Conservation (phyloP, 2,888 invertebrate species). For the Petrolisthes manimaculis region DNA sequence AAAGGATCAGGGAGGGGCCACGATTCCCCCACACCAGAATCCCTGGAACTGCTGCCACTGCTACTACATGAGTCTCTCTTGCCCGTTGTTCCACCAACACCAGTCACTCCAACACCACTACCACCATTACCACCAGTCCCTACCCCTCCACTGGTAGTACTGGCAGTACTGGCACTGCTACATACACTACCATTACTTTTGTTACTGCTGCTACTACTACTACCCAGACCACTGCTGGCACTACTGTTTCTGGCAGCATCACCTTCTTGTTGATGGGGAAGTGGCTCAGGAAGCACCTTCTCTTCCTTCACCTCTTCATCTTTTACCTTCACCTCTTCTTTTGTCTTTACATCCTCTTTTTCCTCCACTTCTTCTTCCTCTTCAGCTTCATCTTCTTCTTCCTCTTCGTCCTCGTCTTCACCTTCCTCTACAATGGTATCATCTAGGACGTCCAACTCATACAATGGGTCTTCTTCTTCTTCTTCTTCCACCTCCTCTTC, state of each 20-base stretch:
- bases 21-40: conserved; percentile 44
- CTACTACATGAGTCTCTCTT: conserved; percentile 40
- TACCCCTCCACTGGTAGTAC: conserved; percentile 28
- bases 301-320: background rate
- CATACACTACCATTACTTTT: conserved; percentile 21
- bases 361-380: background rate
- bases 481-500: too few species aligned
- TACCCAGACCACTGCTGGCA: conserved; percentile 48
- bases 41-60: conserved; percentile 52
- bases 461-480: conserved; percentile 46
- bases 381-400: conserved; percentile 19
- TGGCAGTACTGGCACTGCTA: conserved; percentile 15
- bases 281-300: background rate
- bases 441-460: conserved; percentile 56
- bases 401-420: conserved; percentile 63
- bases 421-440: conserved; percentile 60
- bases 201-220: conserved; percentile 34
- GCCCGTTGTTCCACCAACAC: background rate
- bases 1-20: conserved; percentile 25
- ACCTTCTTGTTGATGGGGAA: background rate
- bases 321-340: conserved; percentile 1
- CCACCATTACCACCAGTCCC: background rate
- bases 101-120: conserved; percentile 5
- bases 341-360: background rate
- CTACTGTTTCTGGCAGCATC: conserved; percentile 39